Conservation (phyloP, 2,888 invertebrate species). For the Priocnemis perturbator region DNA sequence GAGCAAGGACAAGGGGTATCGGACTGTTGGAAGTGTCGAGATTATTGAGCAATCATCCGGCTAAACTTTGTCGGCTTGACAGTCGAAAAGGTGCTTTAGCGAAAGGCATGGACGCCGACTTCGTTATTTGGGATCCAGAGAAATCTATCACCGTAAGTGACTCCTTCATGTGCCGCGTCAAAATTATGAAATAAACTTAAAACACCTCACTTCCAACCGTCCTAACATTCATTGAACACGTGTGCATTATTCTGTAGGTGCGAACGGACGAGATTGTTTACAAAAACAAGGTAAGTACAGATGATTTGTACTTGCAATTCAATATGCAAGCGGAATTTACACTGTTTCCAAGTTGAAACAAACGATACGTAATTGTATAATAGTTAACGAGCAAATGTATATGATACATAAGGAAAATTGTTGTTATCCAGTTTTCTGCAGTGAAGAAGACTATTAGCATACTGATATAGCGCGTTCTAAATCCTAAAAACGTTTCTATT, state of each 20-base stretch:
- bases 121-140: slow-evolving; percentile 84
- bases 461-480: no score
- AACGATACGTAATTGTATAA: no score
- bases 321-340: no score
- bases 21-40: slow-evolving; percentile 78
- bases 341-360: no score
- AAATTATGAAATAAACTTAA: not conserved
- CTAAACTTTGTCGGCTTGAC: slow-evolving; percentile 80
- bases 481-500: no score
- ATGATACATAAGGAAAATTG: no score
- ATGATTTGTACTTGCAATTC: slow-evolving; percentile 7
- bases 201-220: not conserved
- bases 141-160: slow-evolving; percentile 77
- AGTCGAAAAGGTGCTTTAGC: slow-evolving; percentile 80
- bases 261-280: slow-evolving; percentile 79
- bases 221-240: not conserved
- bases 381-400: no score
- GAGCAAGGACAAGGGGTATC: slow-evolving; percentile 77
- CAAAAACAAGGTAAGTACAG: slow-evolving; percentile 80
- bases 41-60: slow-evolving; percentile 80
- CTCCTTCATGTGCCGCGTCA: not conserved
- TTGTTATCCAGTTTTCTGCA: no score
- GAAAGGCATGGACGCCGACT: slow-evolving; percentile 83
- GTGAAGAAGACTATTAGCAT: no score
- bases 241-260: slow-evolving; percentile 56